Evolutionary conservation across 2,113 vertebrate species (phyloP).

Genomic region (Rhynchopsitta pachyrhyncha): DNA sequence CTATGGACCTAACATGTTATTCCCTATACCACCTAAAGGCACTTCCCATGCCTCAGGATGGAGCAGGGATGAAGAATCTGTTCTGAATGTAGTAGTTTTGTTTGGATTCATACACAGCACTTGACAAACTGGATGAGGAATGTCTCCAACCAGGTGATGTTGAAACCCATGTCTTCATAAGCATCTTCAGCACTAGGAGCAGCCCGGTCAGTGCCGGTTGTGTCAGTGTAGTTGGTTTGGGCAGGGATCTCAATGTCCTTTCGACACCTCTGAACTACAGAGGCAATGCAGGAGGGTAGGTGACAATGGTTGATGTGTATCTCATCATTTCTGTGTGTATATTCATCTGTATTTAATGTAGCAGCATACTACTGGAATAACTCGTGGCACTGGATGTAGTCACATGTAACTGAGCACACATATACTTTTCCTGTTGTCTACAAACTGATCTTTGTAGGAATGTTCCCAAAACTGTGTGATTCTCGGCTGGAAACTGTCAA

Average conservation of each 20-base stretch:
- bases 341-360: background rate
- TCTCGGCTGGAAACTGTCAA: background rate
- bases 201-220: background rate
- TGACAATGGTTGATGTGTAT: fast-evolving
- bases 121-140: background rate
- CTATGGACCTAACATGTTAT: background rate
- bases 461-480: background rate
- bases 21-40: background rate
- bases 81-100: background rate
- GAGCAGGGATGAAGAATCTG: background rate
- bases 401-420: background rate
- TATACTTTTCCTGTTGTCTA: background rate
- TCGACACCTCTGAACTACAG: background rate
- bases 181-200: background rate
- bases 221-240: background rate
- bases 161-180: fast-evolving
- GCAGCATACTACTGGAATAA: background rate
- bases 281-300: background rate
- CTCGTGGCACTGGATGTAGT: background rate
- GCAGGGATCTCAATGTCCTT: background rate
- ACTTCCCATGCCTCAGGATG: background rate
- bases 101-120: background rate
- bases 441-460: background rate
- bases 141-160: background rate
- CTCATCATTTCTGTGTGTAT: background rate